Conservation (phyloP, 2,888 invertebrate species). For the Hesperia comma region DNA sequence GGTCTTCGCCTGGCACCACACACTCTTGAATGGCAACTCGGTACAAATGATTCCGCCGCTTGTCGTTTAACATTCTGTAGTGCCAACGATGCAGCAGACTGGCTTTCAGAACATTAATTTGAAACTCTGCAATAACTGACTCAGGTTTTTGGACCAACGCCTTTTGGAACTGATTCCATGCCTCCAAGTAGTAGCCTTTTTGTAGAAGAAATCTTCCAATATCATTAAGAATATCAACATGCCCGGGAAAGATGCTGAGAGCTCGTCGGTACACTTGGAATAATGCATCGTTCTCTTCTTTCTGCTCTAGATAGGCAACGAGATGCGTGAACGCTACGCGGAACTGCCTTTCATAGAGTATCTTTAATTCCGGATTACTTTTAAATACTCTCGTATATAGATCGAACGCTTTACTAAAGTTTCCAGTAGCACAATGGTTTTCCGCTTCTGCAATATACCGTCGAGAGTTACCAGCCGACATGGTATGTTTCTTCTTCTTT, state of each 20-base stretch:
- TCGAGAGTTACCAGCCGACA: conserved; percentile 1
- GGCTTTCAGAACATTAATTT: conserved; percentile 87
- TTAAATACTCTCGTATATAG: conserved; percentile 62
- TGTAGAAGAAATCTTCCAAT: conserved; percentile 76
- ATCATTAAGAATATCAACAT: conserved; percentile 63
- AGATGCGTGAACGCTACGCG: conserved; percentile 45
- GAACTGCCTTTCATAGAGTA: conserved; percentile 59
- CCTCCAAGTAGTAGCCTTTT: conserved; percentile 81
- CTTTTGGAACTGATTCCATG: conserved; percentile 82
- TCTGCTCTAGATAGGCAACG: conserved; percentile 2
- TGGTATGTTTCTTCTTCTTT: background rate
- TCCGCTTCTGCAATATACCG: conserved; percentile 52
- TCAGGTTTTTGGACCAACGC: conserved; percentile 76
- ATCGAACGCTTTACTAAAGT: conserved; percentile 62
- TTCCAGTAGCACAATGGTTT: conserved; percentile 51
- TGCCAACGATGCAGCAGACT: conserved; percentile 91
- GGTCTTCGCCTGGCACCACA: conserved; percentile 70
- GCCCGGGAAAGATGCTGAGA: conserved; percentile 58
- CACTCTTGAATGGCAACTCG: conserved; percentile 84
- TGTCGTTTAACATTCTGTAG: conserved; percentile 92
- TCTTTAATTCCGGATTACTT: conserved; percentile 51
- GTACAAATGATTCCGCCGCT: conserved; percentile 86
- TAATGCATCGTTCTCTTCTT: background rate
- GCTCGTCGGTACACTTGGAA: conserved; percentile 19
- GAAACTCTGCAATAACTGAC: conserved; percentile 85